Evolutionary conservation across 1,140 invertebrate species (phyloP), one percentile per base, ranked within the genome.

Genomic region (Acromyrmex heyeri): DNA sequence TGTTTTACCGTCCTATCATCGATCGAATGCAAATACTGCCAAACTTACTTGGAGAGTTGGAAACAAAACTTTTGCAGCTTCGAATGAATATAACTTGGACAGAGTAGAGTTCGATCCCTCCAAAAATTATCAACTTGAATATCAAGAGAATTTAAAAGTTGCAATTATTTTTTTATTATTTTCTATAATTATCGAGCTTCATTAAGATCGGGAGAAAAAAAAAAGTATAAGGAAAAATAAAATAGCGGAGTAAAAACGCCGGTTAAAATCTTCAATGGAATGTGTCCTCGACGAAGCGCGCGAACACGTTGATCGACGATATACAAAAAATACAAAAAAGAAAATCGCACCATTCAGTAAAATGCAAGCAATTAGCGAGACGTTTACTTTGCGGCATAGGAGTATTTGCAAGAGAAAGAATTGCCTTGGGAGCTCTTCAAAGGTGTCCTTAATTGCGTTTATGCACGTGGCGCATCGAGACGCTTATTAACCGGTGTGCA

Each of bases 351-450:
- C 55, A 75, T 83, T 83, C 69, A 62, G 67, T 27, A 81, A 81
- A 81, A 81, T 57, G 77, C 48, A 50, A 75, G 79, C 79, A 83
- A 83, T 83, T 83, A 83, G 69, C 69, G 69, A 48, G 69, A 83
- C 69, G 69, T 83, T 83, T 83, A 73, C 69, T 73, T 55, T 61
- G 69, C 48, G 77, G 77, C 44, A 61, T 27, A 61, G 38, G 55
- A 73, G 38, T 83, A 83, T 82, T 82, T 82, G 79, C 65, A 21
- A 73, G 67, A 83, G 79, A 83, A 73, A 83, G 69, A 83, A 48
- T 61, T 83, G 55, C 53, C 79, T 75, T 75, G 69, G 14, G 69
- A 73, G 69, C 55, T 73, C 69, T 61, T 83, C 69, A 73, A 83
- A 75, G 38, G 79, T 83, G 79, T 83, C 69, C 69, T 83, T 83